Evolutionary conservation across 2,888 invertebrate genomes (phyloP).

Genomic region (Erynnis tages): DNA sequence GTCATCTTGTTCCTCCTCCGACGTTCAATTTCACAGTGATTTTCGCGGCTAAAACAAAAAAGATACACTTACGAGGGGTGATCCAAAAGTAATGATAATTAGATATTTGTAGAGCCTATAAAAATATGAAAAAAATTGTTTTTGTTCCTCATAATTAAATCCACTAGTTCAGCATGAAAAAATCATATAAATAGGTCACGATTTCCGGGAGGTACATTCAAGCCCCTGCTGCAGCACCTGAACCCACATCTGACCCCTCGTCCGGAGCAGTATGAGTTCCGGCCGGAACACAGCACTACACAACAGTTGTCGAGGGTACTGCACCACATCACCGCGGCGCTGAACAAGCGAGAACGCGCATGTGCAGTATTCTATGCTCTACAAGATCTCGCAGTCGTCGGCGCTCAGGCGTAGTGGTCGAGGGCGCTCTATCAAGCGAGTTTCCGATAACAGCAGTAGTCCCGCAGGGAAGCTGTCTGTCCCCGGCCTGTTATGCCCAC

Average conservation of each 20-base stretch:
- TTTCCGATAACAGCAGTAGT: constrained; percentile 29
- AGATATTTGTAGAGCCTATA: neutral
- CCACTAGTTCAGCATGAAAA: too few relatives aligned
- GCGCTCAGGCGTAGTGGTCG: constrained; percentile 29
- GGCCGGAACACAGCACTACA: constrained; percentile 35
- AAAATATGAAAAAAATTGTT: too few relatives aligned
- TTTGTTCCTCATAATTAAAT: too few relatives aligned
- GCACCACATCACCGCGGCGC: constrained; percentile 27
- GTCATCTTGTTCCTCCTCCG: constrained; percentile 99
- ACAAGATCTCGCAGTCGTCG: constrained; percentile 31
- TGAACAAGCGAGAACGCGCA: constrained; percentile 29
- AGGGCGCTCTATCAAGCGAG: constrained; percentile 16
- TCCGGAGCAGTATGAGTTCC: too few relatives aligned
- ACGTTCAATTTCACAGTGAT: constrained; percentile 99
- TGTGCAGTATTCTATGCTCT: constrained; percentile 39
- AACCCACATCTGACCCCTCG: too few relatives aligned
- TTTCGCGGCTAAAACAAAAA: constrained; percentile 92
- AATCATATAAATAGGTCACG: too few relatives aligned
- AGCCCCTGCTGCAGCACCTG: too few relatives aligned
- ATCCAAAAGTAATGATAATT: too few relatives aligned
- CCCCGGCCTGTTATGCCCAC: constrained; percentile 27
- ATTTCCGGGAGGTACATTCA: too few relatives aligned
- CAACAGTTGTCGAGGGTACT: constrained; percentile 39
- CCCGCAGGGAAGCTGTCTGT: constrained; percentile 34
- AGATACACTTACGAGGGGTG: too few relatives aligned